Evolutionary conservation across 2,797 vertebrate species (phyloP), one percentile per base, ranked within the genome.

Genomic region (Rallus crepitans): DNA sequence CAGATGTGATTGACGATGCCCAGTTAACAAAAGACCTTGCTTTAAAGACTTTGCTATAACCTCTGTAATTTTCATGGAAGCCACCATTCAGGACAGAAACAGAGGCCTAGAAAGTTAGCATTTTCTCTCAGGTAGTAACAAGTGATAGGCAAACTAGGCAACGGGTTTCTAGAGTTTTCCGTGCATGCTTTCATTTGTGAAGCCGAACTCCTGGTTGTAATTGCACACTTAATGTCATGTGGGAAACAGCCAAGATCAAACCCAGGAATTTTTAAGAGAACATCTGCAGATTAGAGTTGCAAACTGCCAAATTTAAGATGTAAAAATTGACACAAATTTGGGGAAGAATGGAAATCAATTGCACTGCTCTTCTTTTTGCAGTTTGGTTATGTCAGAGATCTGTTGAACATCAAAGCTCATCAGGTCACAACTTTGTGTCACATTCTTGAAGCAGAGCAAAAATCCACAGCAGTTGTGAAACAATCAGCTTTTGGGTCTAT

Each of bases 211-310:
- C 81, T 96, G 92, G 81, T 82, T 94, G 75, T 73, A 80, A 92
- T 77, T 80, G 24, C 45, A 17, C 18, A 24, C 60, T 70, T 80
- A 79, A 66, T 71, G 60, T 90, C 64, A 66, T 21, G 16, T 2
- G 5, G 83, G 85, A 90, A 95, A 82, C 63, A 77, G 70, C 82
- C 76, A 56, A 66, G 80, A 94, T 95, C 90, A 96, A 96, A 94
- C 56, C 25, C 60, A 90, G 93, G 89, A 95, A 91, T 96, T 94
- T 87, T 90, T 84, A 94, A 95, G 86, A 90, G 85, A 68, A 90
- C 75, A 82, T 93, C 90, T 96, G 93, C 82, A 76, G 95, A 57
- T 79, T 76, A 79, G 92, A 91, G 59, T 27, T 94, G 45, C 45
- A 80, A 82, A 89, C 56, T 61, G 88, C 69, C 86, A 87, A 70